Base-by-base conservation (phyloP, 2,797 vertebrate genomes). In the Hydrolagus colliei region DNA sequence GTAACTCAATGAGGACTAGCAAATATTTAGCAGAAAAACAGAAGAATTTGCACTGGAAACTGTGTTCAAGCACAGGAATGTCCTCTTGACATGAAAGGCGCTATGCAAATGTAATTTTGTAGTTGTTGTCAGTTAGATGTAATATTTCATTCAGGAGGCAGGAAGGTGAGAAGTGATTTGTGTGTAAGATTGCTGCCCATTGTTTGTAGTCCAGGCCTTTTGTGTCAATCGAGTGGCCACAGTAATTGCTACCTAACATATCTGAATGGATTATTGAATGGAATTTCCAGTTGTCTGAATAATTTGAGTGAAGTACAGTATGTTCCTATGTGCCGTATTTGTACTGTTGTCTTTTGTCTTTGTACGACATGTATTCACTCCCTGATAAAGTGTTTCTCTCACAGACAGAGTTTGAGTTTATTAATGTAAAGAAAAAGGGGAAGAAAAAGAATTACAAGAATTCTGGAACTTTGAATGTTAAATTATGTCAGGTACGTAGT, bases 381-480 rank as follows among this genome's bases (percentile, higher is more conserved):
- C 41, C 18, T 68, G 65, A 84, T 52, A n/a, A 11, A 20, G 18
- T 67, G 79, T 4, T 84, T 71, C 79, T 68, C 27, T 82, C 35
- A 14, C 68, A 86, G 86, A 27, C 22, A 2, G 86, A 85, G 18
- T 86, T 86, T 77, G 32, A 77, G 35, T 77, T 61, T 59, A 61
- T 86, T 72, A 77, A 86, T 72, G 52, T 63, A 41, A 79, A 86
- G 86, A 86, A 79, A 79, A 85, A 86, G 8, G 67, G 72, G 86
- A 86, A 86, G 18, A 86, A 86, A 27, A 86, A 85, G 27, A 77
- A n/a, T 72, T 86, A 86, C 68, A 86, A 86, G 72, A 80, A 80
- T 79, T 86, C 86, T 11, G 86, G 86, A 11, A 72, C 68, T 77
- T 65, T 86, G 62, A 35, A 35, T 22, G 77, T 86, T 61, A 85